Conservation (phyloP, 2,888 invertebrate genomes). For the Diaphora mendica region DNA sequence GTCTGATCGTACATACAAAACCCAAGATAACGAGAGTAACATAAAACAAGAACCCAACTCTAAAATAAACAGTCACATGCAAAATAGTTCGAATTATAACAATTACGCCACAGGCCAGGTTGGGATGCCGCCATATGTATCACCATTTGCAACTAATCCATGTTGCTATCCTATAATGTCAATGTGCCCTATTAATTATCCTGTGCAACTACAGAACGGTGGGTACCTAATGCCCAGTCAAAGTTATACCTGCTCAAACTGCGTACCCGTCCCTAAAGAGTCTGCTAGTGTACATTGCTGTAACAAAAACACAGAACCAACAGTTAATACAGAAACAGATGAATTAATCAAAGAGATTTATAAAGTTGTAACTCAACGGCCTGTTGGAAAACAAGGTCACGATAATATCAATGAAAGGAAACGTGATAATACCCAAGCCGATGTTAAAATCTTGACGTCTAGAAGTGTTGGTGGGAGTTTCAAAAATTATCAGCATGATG, state of each 20-base stretch:
- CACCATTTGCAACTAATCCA: conserved; percentile 61
- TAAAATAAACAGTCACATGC: conserved; percentile 44
- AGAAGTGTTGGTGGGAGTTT: conserved; percentile 69
- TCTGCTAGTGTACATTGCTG: conserved; percentile 47
- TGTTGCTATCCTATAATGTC: conserved; percentile 77
- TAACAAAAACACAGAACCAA: conserved; percentile 46
- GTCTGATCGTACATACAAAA: conserved; percentile 55
- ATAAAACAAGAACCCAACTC: conserved; percentile 37
- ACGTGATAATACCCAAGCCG: conserved; percentile 24
- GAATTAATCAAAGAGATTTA: conserved; percentile 79
- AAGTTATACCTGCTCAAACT: conserved; percentile 69
- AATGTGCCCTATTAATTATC: conserved; percentile 71
- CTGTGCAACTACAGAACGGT: conserved; percentile 58
- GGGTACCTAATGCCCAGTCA: conserved; percentile 65
- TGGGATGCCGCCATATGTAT: conserved; percentile 49
- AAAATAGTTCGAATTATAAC: conserved; percentile 60
- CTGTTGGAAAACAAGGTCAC: conserved; percentile 49
- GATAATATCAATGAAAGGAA: conserved; percentile 32
- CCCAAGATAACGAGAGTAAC: conserved; percentile 43
- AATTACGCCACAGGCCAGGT: conserved; percentile 39
- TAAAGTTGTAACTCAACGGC: conserved; percentile 71
- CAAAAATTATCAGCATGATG: conserved; percentile 65
- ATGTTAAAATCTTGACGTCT: conserved; percentile 56
- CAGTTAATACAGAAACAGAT: conserved; percentile 65
- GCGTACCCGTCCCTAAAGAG: conserved; percentile 59